Base-by-base conservation (phyloP, 2,888 invertebrate genomes). In the Miltochrista miniata region DNA sequence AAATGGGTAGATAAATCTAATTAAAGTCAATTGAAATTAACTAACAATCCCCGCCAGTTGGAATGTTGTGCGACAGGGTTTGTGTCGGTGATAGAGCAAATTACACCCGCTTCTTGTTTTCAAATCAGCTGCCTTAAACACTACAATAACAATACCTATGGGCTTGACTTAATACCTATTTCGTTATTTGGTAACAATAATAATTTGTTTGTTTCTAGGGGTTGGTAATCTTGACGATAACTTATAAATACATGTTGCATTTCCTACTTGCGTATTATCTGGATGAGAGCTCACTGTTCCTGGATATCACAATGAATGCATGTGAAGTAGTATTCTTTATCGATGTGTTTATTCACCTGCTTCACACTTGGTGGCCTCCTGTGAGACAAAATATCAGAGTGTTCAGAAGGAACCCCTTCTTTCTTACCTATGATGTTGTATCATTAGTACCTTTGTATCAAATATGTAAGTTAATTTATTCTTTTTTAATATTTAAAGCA, bases 341-440 rank as follows among this genome's bases (percentile, higher is more conserved):
- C 2, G 89, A 90, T 52, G 72, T 88, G 1, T 4, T 78, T 0
- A 46, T 85, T 2, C 76, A 81, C 15, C 39, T 84, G 1, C 54
- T 88, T 5, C 90, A 90, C 30, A 33, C 60, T 0, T 81, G 70
- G 45, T 90, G 90, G 90, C 76, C 86, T 0, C 43, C 78, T 3
- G 75, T 87, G 2, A 72, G 88, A 1, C 24, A 80, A 4, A 72
- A 90, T 43, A 75, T 84, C 47, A 74, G 85, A 43, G 79, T 83
- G 0, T 79, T 78, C 30, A 75, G 82, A 56, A 73, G 85, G 46
- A 81, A 68, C 47, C 12, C 48, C 1, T 12, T 77, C 0, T 61
- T 77, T 13, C 55, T 88, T 2, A 8, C 53, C 0, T 84, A 76
- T 47, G 90, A 90, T 57, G 34, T 81, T 0, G 12, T 83, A 1